Evolutionary conservation across 1,140 invertebrate genomes (phyloP), one percentile per base, ranked within the genome.

Genomic region (Nymphalis io): DNA sequence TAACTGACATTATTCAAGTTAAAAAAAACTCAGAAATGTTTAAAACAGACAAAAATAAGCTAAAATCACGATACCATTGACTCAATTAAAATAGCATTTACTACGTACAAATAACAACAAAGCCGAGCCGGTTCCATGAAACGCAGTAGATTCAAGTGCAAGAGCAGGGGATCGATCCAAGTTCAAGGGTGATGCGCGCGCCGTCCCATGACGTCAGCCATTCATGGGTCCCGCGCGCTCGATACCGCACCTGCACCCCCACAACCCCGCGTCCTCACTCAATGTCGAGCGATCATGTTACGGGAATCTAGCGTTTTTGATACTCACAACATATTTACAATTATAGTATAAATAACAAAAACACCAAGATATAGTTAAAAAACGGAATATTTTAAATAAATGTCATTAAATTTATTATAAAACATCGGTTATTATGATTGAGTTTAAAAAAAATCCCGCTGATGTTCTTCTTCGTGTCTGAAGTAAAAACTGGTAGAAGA

Each of bases 121-220:
- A 21, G 18, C 15, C 12, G 15, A 10, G 18, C 27, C 39, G 39
- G 40, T 61, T 44, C 60, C 53, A 57, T 21, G 39, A 65, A 60
- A 33, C 42, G 58, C 65, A 60, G 21, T 59, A 11, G 27, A 63
- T 75, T 75, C 76, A 78, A 78, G 74, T 74, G 74, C 77, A 79
- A 76, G 75, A 65, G 73, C 73, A 33, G 27, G 27, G 27, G 75
- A 87, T 87, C 85, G 79, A 86, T 88, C 12, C 82, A 85, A 84
- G 85, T 86, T 88, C 85, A 88, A 85, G 85, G 85, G 74, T 75
- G 53, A 20, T 67, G 74, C 72, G 58, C 78, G 74, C 76, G 74
- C 76, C 67, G 46, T 46, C 71, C 62, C 59, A 70, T 79, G 77
- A 79, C 68, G 79, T 75, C 73, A 75, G 57, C 70, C 77, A 79